phyloP scores from a whole-genome alignment of 1,140 invertebrate species.

The Melanaphis sacchari region DNA sequence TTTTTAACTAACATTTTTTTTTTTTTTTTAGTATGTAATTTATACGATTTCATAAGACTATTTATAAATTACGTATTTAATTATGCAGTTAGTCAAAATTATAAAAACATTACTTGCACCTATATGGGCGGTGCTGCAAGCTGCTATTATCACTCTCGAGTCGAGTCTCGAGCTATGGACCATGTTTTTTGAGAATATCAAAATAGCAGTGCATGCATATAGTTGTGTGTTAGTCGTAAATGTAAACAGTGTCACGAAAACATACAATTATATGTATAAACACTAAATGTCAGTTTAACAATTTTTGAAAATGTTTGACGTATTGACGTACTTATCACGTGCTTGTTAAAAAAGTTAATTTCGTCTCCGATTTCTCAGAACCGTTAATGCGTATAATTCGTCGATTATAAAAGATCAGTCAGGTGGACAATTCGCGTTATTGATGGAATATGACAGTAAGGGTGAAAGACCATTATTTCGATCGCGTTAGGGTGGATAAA shows the following conservation, averaged over 20 bases:
- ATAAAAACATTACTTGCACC: background rate
- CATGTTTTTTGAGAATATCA: background rate
- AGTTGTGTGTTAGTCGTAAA: background rate
- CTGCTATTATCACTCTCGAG: background rate
- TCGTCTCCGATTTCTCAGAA: background rate
- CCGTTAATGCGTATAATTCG: background rate
- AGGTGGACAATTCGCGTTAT: background rate
- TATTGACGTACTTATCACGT: no score
- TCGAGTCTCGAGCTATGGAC: background rate
- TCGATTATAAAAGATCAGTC: background rate
- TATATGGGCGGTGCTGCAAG: background rate
- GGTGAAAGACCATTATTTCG: background rate
- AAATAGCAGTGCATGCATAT: background rate
- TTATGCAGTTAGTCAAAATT: background rate
- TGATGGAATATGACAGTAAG: background rate
- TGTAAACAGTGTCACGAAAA: background rate
- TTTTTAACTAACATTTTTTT: background rate
- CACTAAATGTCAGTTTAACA: background rate
- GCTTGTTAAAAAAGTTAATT: background rate
- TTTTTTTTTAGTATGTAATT: background rate
- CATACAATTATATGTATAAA: background rate
- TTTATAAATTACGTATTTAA: constrained; percentile 2
- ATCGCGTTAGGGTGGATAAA: background rate
- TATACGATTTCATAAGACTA: background rate
- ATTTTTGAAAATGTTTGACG: background rate